phyloP scores from a whole-genome alignment of 2,797 vertebrate species.

The Lindbergichthys nudifrons region DNA sequence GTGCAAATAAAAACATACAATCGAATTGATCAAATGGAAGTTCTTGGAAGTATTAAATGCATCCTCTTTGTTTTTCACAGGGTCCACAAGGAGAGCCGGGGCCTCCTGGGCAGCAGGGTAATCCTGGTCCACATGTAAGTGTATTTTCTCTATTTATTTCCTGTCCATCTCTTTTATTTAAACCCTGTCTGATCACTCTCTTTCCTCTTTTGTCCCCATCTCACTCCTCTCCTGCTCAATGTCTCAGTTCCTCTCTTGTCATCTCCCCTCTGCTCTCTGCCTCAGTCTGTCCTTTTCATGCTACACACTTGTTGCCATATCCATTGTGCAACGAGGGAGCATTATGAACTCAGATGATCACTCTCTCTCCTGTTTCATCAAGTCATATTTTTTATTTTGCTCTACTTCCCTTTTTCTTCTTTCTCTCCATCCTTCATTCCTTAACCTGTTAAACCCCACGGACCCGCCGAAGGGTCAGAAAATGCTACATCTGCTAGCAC shows the following conservation, averaged over 20 bases:
- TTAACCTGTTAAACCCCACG: too few species aligned
- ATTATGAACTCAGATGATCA: slow-evolving; percentile 20
- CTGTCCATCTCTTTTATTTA: neutral
- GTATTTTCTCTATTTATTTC: slow-evolving; percentile 6
- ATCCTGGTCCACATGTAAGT: slow-evolving; percentile 93
- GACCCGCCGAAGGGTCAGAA: too few species aligned
- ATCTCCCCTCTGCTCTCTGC: slow-evolving; percentile 2
- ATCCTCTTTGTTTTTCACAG: slow-evolving; percentile 72
- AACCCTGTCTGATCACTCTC: slow-evolving; percentile 1
- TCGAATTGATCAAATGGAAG: neutral
- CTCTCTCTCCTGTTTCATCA: slow-evolving; percentile 40
- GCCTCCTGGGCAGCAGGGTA: slow-evolving; percentile 93
- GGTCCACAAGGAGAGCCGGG: slow-evolving; percentile 94
- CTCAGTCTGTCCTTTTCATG: slow-evolving; percentile 16
- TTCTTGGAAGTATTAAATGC: neutral
- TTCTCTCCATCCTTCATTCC: slow-evolving; percentile 12
- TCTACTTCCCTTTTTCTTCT: neutral
- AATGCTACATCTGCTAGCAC: too few species aligned
- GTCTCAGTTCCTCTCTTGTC: slow-evolving; percentile 9
- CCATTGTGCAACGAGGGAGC: slow-evolving; percentile 10
- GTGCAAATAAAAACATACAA: neutral
- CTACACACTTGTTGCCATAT: slow-evolving; percentile 14
- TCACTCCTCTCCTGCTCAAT: neutral
- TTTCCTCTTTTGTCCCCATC: slow-evolving; percentile 2
- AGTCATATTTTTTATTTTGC: slow-evolving; percentile 41